Conservation (phyloP, 2,113 vertebrate species). For the Dicrurus megarhynchus region DNA sequence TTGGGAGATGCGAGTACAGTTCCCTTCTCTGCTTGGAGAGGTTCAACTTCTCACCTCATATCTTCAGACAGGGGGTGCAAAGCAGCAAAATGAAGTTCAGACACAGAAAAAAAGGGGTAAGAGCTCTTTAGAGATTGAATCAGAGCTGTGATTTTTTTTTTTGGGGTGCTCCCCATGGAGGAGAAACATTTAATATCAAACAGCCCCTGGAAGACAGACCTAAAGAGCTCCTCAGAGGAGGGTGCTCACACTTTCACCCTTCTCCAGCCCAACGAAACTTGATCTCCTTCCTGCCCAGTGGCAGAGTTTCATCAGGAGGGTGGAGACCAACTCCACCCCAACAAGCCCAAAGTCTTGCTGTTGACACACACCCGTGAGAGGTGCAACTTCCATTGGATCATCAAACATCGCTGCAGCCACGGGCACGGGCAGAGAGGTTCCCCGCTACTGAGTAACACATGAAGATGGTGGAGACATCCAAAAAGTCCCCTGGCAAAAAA, state of each 20-base stretch:
- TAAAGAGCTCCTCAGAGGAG: neutral
- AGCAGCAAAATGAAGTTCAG: neutral
- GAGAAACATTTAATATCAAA: neutral
- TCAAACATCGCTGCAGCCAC: neutral
- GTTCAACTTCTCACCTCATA: neutral
- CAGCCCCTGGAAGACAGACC: neutral
- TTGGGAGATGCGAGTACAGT: neutral
- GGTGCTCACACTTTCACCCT: neutral
- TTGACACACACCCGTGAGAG: neutral
- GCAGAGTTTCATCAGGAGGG: conserved; percentile 44
- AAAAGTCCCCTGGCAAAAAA: neutral
- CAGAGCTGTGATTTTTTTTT: neutral
- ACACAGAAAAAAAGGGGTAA: rapidly evolving
- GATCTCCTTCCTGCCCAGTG: conserved; percentile 10
- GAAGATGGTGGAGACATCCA: neutral
- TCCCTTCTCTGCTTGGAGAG: neutral
- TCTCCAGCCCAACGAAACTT: neutral
- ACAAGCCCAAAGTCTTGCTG: neutral
- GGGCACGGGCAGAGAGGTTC: neutral
- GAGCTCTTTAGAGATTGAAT: neutral
- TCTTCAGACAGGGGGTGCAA: neutral
- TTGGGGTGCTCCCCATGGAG: neutral
- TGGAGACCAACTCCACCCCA: conserved; percentile 39
- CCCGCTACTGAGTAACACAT: neutral
- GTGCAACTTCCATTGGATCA: neutral